These are phyloP conservation scores for Notiomystis cincta DNA, from an alignment of 2,113 vertebrate genomes.

Conservation along the genomic window DNA sequence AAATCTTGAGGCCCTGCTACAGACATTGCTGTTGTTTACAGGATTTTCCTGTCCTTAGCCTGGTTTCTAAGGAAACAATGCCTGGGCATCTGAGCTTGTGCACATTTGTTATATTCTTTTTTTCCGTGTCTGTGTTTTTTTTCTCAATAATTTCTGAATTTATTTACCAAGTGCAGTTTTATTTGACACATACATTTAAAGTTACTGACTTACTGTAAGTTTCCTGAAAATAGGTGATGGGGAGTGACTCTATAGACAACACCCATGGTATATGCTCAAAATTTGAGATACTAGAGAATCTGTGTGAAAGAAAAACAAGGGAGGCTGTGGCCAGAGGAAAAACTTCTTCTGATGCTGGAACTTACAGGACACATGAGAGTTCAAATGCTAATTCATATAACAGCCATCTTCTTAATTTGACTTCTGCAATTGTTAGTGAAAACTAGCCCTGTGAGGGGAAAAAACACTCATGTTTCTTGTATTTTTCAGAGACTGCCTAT, in stretches of 20 bases:
- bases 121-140: not conserved
- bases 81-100: not conserved
- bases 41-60: not conserved
- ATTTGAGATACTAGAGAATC: not conserved
- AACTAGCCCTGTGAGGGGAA: not conserved
- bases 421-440: not conserved
- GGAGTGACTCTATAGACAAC: not conserved
- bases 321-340: not conserved
- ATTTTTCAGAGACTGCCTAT: not conserved
- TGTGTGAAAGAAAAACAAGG: not conserved
- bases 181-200: not conserved
- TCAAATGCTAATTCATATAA: not conserved
- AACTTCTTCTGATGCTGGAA: not conserved
- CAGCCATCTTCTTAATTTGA: not conserved
- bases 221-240: not conserved
- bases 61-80: slow-evolving; percentile 22
- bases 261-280: not conserved
- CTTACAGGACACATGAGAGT: not conserved
- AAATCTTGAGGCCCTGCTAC: not conserved
- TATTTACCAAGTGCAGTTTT: not conserved
- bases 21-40: not conserved
- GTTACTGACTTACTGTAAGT: not conserved
- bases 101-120: not conserved
- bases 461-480: accelerated
- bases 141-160: not conserved